phyloP scores from a whole-genome alignment of 2,888 invertebrate genomes.

The Marasmarcha lunaedactyla region DNA sequence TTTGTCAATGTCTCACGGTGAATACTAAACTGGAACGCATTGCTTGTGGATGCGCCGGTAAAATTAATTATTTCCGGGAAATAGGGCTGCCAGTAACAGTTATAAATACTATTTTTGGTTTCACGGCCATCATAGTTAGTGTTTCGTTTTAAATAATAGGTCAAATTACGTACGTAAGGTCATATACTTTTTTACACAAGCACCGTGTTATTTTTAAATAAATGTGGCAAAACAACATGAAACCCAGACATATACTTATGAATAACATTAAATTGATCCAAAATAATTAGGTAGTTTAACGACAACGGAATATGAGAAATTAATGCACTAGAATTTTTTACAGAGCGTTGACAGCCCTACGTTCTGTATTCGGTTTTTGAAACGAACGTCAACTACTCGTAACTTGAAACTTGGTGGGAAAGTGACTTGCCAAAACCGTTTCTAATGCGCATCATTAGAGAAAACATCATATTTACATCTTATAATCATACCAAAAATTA shows the following conservation, averaged over 20 bases:
- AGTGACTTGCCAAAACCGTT: constrained; percentile 34
- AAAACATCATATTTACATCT: constrained; percentile 3
- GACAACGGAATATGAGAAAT: too few relatives aligned
- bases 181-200: too few relatives aligned
- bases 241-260: too few relatives aligned
- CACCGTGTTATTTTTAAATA: too few relatives aligned
- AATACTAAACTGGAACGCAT: constrained; percentile 23
- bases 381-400: background rate
- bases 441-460: background rate
- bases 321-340: too few relatives aligned
- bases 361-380: too few relatives aligned
- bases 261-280: too few relatives aligned
- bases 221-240: too few relatives aligned
- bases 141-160: background rate
- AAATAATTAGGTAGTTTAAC: too few relatives aligned
- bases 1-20: constrained; percentile 39
- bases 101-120: background rate
- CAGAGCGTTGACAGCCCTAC: too few relatives aligned
- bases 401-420: constrained; percentile 30
- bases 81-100: constrained; percentile 4
- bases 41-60: background rate
- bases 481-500: constrained; percentile 6
- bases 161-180: too few relatives aligned
- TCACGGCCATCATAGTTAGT: background rate
- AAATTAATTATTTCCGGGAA: constrained; percentile 5